Conservation (phyloP, 2,113 vertebrate species). For the Jaculus jaculus region DNA sequence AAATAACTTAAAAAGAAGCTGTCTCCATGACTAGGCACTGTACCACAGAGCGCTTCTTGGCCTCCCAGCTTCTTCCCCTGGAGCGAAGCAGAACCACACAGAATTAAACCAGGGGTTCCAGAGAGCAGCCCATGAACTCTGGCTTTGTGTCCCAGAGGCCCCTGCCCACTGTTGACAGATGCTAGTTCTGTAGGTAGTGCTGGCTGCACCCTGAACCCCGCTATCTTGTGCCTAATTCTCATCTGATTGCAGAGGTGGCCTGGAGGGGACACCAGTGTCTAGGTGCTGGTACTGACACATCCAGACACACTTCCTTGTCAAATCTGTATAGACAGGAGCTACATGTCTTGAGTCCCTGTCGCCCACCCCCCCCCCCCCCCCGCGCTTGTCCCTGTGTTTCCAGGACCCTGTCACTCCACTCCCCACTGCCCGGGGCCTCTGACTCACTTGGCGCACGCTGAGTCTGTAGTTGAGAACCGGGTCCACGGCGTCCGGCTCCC, state of each 20-base stretch:
- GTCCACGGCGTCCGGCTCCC: slow-evolving; percentile 93
- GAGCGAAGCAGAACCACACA: neutral
- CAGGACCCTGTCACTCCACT: neutral
- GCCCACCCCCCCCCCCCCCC: neutral
- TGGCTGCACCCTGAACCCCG: neutral
- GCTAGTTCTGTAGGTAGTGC: neutral
- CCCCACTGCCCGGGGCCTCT: neutral
- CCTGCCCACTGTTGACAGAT: neutral
- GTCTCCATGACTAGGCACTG: neutral
- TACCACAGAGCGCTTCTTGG: neutral
- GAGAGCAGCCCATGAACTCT: neutral
- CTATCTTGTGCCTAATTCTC: neutral
- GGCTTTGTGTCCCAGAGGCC: neutral
- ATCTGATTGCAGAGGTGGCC: neutral
- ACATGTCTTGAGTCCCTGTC: neutral
- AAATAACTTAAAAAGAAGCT: neutral
- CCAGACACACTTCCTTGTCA: neutral
- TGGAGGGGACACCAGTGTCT: neutral
- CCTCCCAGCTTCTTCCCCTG: neutral
- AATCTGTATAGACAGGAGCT: neutral
- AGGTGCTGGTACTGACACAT: neutral
- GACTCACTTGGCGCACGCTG: slow-evolving; percentile 91
- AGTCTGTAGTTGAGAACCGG: slow-evolving; percentile 93
- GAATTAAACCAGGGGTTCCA: neutral
- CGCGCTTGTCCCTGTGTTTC: neutral